Conservation (phyloP, 2,888 invertebrate genomes). For the Chesias legatella region DNA sequence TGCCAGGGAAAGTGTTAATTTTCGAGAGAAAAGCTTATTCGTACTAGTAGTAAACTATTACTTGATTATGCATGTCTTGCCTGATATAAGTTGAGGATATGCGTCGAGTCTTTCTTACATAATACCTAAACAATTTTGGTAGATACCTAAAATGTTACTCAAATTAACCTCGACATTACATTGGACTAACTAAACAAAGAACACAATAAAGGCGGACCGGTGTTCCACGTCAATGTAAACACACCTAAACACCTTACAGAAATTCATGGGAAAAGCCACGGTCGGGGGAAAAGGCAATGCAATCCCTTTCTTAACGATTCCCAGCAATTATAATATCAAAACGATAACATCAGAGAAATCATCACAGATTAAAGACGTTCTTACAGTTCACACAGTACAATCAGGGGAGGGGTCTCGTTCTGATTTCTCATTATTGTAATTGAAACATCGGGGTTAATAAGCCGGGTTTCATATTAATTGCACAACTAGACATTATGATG, state of each 20-base stretch:
- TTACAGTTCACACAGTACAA: slow-evolving; percentile 32
- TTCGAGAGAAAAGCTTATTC: too few relatives aligned
- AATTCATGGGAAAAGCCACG: slow-evolving; percentile 6
- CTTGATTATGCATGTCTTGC: too few relatives aligned
- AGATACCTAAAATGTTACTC: background rate
- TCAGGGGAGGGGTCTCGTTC: slow-evolving; percentile 39
- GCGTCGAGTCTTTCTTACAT: too few relatives aligned
- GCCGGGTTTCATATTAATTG: slow-evolving; percentile 59
- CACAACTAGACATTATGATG: slow-evolving; percentile 52
- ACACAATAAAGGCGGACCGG: slow-evolving; percentile 12
- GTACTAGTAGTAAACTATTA: too few relatives aligned
- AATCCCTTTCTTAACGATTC: slow-evolving; percentile 15
- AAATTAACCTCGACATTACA: too few relatives aligned
- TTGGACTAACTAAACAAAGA: background rate
- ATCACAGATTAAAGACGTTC: slow-evolving; percentile 40
- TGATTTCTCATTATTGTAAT: slow-evolving; percentile 55
- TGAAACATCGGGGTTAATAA: slow-evolving; percentile 57
- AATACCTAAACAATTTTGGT: background rate
- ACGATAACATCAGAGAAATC: slow-evolving; percentile 28
- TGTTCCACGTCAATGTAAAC: slow-evolving; percentile 1
- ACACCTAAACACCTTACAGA: background rate
- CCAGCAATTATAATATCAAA: slow-evolving; percentile 20
- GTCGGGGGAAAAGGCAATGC: background rate
- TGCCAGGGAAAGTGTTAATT: too few relatives aligned
- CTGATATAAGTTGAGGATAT: too few relatives aligned